Evolutionary conservation across 2,113 vertebrate species (phyloP), one percentile per base, ranked within the genome.

Genomic region (Aspiorhynchus laticeps): DNA sequence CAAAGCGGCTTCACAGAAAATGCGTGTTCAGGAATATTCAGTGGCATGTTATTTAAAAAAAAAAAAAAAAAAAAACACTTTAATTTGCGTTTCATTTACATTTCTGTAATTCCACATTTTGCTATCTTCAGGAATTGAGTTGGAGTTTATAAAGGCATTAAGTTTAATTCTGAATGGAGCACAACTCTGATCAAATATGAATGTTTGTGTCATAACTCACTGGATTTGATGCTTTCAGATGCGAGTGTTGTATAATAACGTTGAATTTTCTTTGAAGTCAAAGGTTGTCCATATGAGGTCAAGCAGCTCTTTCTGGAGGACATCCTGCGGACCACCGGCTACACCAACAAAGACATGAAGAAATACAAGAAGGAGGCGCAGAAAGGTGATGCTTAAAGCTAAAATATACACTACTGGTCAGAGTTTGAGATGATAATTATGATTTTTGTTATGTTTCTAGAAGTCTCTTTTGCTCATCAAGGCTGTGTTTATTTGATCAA

Each of bases 301-400:
- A 96, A 97, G 88, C 96, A 97, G 88, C 90, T 98, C 90, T 99
- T 98, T 94, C 88, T 99, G 88, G 98, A 99, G 93, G 98, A 99
- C 85, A 93, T 99, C 89, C 95, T 99, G 90, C 94, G 92, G 90
- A 95, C 95, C 73, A 99, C 96, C 14, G 95, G 94, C 1, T 99
- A 97, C 89, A 94, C 92, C 88, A 97, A 94, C 73, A 96, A 96
- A 90, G 96, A 96, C 86, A 96, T 96, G 94, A 53, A 87, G 1
- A 97, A 96, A 88, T 96, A 96, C 92, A 95, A 94, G 90, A 96
- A 96, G 65, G 96, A 98, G 90, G 96, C 95, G 65, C 95, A 97
- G 63, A 95, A 78, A 96, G 96, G 98, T 99, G 92, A 87, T 53
- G 53, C 19, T 33, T 61, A 71, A 19, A 11, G 8, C 19, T 2